Conservation (phyloP, 2,797 vertebrate species). For the Rhincodon typus region DNA sequence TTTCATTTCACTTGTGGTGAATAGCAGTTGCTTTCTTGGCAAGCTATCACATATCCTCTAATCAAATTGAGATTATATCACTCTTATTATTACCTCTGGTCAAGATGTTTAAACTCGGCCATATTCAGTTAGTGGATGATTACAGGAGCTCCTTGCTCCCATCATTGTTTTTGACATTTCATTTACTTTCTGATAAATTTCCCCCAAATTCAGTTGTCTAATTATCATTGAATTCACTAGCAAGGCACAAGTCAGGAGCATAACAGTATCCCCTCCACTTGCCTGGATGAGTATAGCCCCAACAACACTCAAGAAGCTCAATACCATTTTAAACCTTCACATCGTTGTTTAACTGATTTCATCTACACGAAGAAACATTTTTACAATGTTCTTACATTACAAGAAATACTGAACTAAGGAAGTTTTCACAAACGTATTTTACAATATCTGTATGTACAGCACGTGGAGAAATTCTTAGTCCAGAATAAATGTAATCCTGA, state of each 20-base stretch:
- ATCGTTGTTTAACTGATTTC: neutral
- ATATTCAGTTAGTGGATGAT: neutral
- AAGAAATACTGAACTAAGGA: neutral
- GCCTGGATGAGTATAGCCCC: too few relatives aligned
- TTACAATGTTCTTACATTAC: neutral
- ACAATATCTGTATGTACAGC: neutral
- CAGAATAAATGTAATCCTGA: neutral
- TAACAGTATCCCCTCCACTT: too few relatives aligned
- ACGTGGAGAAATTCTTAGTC: neutral
- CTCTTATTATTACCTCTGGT: neutral
- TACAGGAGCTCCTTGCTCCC: neutral
- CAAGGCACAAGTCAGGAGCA: too few relatives aligned
- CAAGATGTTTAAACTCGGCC: neutral
- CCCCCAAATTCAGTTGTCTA: neutral
- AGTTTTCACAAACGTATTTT: neutral
- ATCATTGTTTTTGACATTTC: neutral
- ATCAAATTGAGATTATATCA: neutral
- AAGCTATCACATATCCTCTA: neutral
- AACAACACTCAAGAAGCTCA: too few relatives aligned
- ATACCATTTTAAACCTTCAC: neutral
- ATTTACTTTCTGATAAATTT: neutral
- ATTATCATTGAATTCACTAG: neutral
- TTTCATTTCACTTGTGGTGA: neutral
- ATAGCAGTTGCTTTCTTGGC: neutral
- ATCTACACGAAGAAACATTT: neutral